Conservation (phyloP, 2,888 invertebrate genomes). For the Pseudolycoriella hygida region DNA sequence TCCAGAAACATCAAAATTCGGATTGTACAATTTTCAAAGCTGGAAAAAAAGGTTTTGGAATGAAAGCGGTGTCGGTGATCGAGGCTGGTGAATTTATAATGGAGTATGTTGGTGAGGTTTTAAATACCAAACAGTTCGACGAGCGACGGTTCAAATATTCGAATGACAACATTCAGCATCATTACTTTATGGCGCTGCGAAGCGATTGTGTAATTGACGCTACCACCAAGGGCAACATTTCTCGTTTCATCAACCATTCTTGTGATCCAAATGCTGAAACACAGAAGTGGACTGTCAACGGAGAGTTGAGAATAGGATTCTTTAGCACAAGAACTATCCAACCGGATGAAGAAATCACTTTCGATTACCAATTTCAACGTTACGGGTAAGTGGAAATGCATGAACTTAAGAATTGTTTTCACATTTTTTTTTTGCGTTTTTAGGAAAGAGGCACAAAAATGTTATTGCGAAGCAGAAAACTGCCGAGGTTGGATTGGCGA, state of each 20-base stretch:
- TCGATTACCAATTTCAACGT: constrained; percentile 95
- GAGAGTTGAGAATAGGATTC: constrained; percentile 88
- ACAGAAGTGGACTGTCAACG: constrained; percentile 92
- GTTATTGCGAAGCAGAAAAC: constrained; percentile 75
- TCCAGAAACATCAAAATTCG: constrained; percentile 75
- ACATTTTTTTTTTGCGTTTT: too few relatives aligned
- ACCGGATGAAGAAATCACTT: constrained; percentile 89
- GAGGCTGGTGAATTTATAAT: constrained; percentile 72
- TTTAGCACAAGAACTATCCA: constrained; percentile 73
- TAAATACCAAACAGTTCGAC: constrained; percentile 79
- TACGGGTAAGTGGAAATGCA: constrained; percentile 52
- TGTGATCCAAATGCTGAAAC: constrained; percentile 98
- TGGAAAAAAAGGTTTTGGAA: constrained; percentile 88
- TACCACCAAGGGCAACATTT: constrained; percentile 86
- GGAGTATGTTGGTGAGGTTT: constrained; percentile 97
- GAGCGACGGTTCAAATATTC: constrained; percentile 77
- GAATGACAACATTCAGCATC: constrained; percentile 76
- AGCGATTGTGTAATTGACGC: constrained; percentile 93
- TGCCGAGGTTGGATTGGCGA: constrained; percentile 95
- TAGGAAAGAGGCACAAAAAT: constrained; percentile 89
- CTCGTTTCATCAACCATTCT: constrained; percentile 96
- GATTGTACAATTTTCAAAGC: constrained; percentile 77
- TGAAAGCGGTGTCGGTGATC: constrained; percentile 35
- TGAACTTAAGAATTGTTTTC: too few relatives aligned
- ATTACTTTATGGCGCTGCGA: constrained; percentile 94